phyloP scores from a whole-genome alignment of 2,113 vertebrate genomes.

The Centropristis striata region DNA sequence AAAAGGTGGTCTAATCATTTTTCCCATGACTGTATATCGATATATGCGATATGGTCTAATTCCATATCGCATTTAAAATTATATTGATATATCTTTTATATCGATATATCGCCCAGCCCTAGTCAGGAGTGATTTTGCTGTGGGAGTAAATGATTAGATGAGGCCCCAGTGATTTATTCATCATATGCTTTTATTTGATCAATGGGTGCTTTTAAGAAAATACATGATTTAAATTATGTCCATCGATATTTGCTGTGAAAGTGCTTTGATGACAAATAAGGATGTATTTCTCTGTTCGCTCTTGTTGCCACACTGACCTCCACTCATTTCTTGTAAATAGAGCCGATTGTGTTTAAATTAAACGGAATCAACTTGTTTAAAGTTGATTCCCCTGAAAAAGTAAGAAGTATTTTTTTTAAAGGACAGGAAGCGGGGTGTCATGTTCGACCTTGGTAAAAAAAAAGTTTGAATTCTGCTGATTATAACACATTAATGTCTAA shows the following conservation, averaged over 20 bases:
- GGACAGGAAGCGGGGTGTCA: neutral
- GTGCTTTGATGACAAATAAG: neutral
- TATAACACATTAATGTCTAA: constrained; percentile 27
- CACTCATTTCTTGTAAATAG: constrained; percentile 55
- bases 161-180: constrained; percentile 15
- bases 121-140: constrained; percentile 23
- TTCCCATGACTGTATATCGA: no score
- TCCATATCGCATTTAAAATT: no score
- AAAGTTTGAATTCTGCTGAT: neutral
- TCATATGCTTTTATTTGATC: constrained; percentile 33
- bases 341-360: constrained; percentile 42
- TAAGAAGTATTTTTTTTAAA: neutral
- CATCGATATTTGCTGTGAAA: neutral
- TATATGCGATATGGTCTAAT: no score
- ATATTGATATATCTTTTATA: no score
- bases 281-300: neutral
- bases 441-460: constrained; percentile 21
- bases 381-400: constrained; percentile 37
- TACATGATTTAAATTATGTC: constrained; percentile 16
- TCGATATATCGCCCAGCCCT: no score
- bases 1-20: no score
- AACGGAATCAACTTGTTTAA: constrained; percentile 47
- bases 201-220: constrained; percentile 55
- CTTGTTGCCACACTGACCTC: constrained; percentile 37
- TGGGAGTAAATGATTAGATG: constrained; percentile 4